phyloP scores from a whole-genome alignment of 2,888 invertebrate species.

The Thymelicus sylvestris region DNA sequence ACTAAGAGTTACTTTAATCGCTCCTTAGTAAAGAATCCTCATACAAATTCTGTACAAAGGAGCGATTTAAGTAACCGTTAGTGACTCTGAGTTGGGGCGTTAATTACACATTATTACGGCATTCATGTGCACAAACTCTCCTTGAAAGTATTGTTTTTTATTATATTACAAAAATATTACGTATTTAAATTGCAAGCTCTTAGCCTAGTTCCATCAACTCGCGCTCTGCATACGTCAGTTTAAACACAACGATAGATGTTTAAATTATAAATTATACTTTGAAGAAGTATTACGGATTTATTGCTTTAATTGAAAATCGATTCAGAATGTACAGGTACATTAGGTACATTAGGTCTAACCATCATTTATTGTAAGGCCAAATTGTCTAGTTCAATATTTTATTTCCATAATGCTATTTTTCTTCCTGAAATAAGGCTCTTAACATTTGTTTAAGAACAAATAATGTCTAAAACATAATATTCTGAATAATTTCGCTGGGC shows the following conservation, averaged over 20 bases:
- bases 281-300: slow-evolving; percentile 24
- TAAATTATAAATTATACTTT: slow-evolving; percentile 30
- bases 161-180: too few species aligned
- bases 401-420: not conserved
- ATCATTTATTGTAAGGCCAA: slow-evolving; percentile 4
- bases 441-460: too few species aligned
- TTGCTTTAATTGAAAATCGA: slow-evolving; percentile 30
- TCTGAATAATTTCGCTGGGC: slow-evolving; percentile 12
- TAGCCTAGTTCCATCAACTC: slow-evolving; percentile 1
- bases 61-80: too few species aligned
- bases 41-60: too few species aligned
- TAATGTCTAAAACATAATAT: not conserved
- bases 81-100: too few species aligned
- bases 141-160: too few species aligned
- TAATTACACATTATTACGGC: too few species aligned
- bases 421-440: too few species aligned
- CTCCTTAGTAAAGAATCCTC: too few species aligned
- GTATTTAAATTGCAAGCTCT: not conserved
- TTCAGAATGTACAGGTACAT: slow-evolving; percentile 8
- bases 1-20: too few species aligned
- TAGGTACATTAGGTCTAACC: too few species aligned
- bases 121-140: too few species aligned
- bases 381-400: not conserved
- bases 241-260: slow-evolving; percentile 28
- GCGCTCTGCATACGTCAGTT: slow-evolving; percentile 30